Evolutionary conservation across 2,797 vertebrate species (phyloP).

Genomic region (Lerista edwardsae): DNA sequence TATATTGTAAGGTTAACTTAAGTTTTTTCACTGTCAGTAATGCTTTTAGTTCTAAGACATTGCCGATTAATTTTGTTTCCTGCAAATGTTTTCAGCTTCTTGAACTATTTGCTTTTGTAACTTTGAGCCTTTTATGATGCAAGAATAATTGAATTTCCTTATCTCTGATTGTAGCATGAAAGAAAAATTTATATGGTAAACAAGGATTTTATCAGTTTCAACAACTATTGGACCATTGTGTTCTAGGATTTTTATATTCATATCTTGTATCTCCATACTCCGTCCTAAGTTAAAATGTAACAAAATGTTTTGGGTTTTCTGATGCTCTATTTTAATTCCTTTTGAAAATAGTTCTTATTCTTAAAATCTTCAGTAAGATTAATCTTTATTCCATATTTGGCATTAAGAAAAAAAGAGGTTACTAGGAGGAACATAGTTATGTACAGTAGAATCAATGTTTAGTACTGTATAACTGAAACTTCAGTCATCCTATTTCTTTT

Average conservation of each 20-base stretch:
- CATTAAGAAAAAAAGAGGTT: background rate
- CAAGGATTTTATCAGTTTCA: background rate
- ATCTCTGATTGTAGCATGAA: background rate
- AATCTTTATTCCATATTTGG: background rate
- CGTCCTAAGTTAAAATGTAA: conserved; percentile 24
- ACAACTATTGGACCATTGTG: background rate
- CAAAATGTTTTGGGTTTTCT: conserved; percentile 17
- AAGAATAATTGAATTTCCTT: conserved; percentile 19
- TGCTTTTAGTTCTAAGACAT: background rate
- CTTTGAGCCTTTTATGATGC: background rate
- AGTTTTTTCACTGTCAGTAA: background rate
- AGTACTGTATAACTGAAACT: no score
- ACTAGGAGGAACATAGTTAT: background rate
- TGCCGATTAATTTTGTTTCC: background rate
- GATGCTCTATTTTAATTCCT: conserved; percentile 18
- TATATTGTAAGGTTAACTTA: background rate
- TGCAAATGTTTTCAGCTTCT: background rate
- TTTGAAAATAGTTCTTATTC: background rate
- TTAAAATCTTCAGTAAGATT: conserved; percentile 8
- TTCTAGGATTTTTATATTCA: background rate
- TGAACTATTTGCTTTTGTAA: background rate
- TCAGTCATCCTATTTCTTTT: background rate
- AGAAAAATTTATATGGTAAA: background rate
- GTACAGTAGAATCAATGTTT: background rate
- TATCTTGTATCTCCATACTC: background rate